These are phyloP conservation scores for Andrena minutula DNA, from an alignment of 2,888 invertebrate species.

Conservation along the genomic window DNA sequence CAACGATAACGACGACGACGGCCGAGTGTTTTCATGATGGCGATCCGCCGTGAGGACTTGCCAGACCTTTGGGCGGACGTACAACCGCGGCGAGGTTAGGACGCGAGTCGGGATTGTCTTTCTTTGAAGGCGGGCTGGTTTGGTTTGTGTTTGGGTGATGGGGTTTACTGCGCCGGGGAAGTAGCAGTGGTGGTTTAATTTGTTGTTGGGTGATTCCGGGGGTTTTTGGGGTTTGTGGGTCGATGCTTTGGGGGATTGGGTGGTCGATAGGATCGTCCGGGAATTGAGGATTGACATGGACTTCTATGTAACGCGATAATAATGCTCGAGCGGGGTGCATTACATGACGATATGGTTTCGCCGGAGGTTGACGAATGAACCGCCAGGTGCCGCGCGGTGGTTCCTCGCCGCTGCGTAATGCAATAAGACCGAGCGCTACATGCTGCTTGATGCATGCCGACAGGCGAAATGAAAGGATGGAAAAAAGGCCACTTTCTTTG, in stretches of 20 bases:
- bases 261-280: too few relatives aligned
- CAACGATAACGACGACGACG: constrained; percentile 70
- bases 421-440: constrained; percentile 27
- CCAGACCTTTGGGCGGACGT: constrained; percentile 65
- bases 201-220: too few relatives aligned
- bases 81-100: constrained; percentile 58
- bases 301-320: background rate
- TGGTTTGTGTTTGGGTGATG: too few relatives aligned
- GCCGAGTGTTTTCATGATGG: constrained; percentile 81
- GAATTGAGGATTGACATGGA: too few relatives aligned
- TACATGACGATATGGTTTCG: constrained; percentile 16
- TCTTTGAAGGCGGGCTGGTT: too few relatives aligned
- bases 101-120: background rate
- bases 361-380: constrained; percentile 6
- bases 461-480: constrained; percentile 11
- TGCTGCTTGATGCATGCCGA: constrained; percentile 26
- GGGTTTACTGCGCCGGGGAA: too few relatives aligned
- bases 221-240: too few relatives aligned
- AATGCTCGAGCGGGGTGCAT: background rate
- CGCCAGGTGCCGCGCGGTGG: constrained; percentile 35
- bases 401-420: constrained; percentile 14
- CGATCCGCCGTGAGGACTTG: constrained; percentile 67
- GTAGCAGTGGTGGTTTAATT: too few relatives aligned
- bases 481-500: constrained; percentile 21
- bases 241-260: too few relatives aligned